Base-by-base conservation (phyloP, 2,888 invertebrate species). In the Xanthostigma xanthostigma region DNA sequence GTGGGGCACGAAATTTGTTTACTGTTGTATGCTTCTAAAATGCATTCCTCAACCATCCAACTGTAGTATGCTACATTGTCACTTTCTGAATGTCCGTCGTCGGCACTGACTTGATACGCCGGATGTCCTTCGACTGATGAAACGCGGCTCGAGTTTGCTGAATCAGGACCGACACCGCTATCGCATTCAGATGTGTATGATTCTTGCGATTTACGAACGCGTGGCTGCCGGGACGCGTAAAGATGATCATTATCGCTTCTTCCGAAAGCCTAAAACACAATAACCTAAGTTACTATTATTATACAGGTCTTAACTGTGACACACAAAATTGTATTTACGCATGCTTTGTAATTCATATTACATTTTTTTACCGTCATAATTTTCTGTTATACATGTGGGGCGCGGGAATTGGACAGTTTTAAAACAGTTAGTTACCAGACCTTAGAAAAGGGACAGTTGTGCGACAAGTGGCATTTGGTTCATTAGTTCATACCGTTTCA, bases 1-100 rank as follows among this genome's bases (percentile, higher is more conserved):
- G 73, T 70, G 0, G 89, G 87, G 60, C 96, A 96, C 45, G 74
- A 73, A 39, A 92, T 76, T 54, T 54, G 57, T 56, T 77, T 77
- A 48, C 76, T 76, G 57, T 81, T 80, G 67, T 90, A 87, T 0
- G 90, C 89, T 1, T 84, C 81, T 48, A 95, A 73, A 61, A 97
- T 92, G 68, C 96, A 96, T 65, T 95, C 91, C 69, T 98, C 97
- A 27, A 96, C 87, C 71, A 91, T 87, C 88, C 94, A 94, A 9
- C 83, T 77, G 59, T 84, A 87, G 51, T 73, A 75, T 12, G 58
- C 58, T 49, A 59, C 58, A 12, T 57, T 55, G n/a, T 54, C 50
- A 43, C 47, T 45, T 41, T 50, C n/a, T 53, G 54, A 33, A 57
- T 58, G 11, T 60, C 54, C 36, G 63, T 56, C 57, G 11, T 60